Evolutionary conservation across 2,888 invertebrate genomes (phyloP), one percentile per base, ranked within the genome.

Genomic region (Drosophila fungiperda): DNA sequence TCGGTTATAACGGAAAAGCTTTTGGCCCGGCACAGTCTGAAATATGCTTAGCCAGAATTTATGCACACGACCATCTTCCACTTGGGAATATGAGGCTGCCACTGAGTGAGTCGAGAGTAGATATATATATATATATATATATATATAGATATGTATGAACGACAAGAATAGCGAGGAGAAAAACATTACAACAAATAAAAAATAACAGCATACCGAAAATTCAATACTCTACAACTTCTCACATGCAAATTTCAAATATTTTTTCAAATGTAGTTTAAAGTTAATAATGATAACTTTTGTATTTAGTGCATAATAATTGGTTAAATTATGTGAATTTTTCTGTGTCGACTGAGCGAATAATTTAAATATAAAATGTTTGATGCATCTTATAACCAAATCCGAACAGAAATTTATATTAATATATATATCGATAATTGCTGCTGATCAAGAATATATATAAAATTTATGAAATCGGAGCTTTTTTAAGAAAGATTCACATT

Each of bases 1-100:
- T 9, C 8, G 23, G 48, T 60, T 49, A 59, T 61, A 52, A 58
- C 33, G 45, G 45, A 45, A 49, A 65, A 65, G 59, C 45, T 45
- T 45, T 45, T 73, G 68, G 26, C 53, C 29, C 52, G 42, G 20
- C 9, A 15, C n/a, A n/a, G 65, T 50, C 70, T 60, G 61, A 76
- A 68, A 65, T 72, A 76, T 74, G 76, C 60, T 77, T 63, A 68
- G 60, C 74, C 54, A 66, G 71, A 87, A 89, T 89, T 87, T 87
- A 87, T 89, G 82, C 87, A 78, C 78, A 80, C 72, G 76, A 82
- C 80, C 90, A 82, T 78, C 82, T 80, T 87, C 85, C 90, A 76
- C 76, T 70, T 85, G 90, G 87, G 79, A 87, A 90, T 83, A 66
- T 71, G 60, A 78, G 64, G 61, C 55, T 57, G 49, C 20, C 59